phyloP scores from a whole-genome alignment of 2,113 vertebrate genomes.

The Amphilophus citrinellus region DNA sequence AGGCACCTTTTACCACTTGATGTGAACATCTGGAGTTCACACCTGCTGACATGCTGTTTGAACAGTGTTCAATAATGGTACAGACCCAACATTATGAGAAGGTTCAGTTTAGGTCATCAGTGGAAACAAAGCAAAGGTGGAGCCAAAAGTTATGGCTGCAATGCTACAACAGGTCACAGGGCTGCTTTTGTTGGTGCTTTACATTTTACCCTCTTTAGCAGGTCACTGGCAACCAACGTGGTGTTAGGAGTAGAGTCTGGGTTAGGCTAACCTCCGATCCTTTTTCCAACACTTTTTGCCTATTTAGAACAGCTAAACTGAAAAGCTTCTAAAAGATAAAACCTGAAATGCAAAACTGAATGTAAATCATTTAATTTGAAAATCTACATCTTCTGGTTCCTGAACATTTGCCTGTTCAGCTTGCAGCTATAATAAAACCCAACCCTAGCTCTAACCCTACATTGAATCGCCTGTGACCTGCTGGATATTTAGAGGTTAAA shows the following conservation, averaged over 20 bases:
- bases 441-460: neutral
- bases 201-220: neutral
- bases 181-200: neutral
- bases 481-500: neutral
- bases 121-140: slow-evolving; percentile 1
- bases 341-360: neutral
- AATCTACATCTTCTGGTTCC: neutral
- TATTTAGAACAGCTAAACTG: neutral
- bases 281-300: neutral
- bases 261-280: neutral
- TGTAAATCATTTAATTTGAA: neutral
- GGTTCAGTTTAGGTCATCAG: neutral
- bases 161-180: neutral
- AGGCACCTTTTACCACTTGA: too few relatives aligned
- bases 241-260: neutral
- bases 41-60: neutral
- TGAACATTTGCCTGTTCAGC: neutral
- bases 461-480: neutral
- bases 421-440: neutral
- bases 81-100: neutral
- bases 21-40: too few relatives aligned
- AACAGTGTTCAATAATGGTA: neutral
- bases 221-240: neutral
- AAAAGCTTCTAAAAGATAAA: neutral
- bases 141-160: neutral